phyloP scores from a whole-genome alignment of 2,888 invertebrate genomes.

The Phrixothrix hirtus region DNA sequence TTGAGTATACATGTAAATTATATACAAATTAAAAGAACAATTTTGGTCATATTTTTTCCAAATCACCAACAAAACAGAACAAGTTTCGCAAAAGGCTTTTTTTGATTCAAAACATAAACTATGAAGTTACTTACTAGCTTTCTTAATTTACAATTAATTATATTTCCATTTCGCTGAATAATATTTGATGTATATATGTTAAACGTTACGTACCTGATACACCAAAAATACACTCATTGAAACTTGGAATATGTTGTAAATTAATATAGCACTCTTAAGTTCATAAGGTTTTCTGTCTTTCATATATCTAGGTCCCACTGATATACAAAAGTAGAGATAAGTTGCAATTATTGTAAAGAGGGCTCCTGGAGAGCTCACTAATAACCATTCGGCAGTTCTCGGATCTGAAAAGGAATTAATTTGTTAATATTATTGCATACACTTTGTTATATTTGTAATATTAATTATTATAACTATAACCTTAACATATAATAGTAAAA shows the following conservation, averaged over 20 bases:
- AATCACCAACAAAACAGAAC: too few relatives aligned
- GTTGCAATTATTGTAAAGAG: slow-evolving; percentile 66
- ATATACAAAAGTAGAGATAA: slow-evolving; percentile 73
- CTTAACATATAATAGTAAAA: too few relatives aligned
- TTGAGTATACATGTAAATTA: too few relatives aligned
- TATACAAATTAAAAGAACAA: too few relatives aligned
- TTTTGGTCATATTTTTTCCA: too few relatives aligned
- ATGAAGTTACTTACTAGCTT: too few relatives aligned
- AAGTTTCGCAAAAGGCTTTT: too few relatives aligned
- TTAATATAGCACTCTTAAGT: slow-evolving; percentile 73
- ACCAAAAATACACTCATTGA: slow-evolving; percentile 79
- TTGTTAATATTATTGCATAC: neutral
- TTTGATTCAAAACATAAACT: too few relatives aligned
- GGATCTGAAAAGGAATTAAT: slow-evolving; percentile 61
- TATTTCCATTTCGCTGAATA: too few relatives aligned
- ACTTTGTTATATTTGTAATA: neutral
- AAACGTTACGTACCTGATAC: slow-evolving; percentile 74
- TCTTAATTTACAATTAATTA: too few relatives aligned
- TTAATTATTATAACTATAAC: too few relatives aligned
- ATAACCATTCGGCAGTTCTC: slow-evolving; percentile 72
- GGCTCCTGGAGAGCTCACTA: slow-evolving; percentile 72
- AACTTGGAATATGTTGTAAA: slow-evolving; percentile 87
- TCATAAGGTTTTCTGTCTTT: slow-evolving; percentile 81
- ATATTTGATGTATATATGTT: too few relatives aligned
- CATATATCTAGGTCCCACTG: slow-evolving; percentile 86